phyloP scores from a whole-genome alignment of 2,113 vertebrate species.

The Bostrychus sinensis region DNA sequence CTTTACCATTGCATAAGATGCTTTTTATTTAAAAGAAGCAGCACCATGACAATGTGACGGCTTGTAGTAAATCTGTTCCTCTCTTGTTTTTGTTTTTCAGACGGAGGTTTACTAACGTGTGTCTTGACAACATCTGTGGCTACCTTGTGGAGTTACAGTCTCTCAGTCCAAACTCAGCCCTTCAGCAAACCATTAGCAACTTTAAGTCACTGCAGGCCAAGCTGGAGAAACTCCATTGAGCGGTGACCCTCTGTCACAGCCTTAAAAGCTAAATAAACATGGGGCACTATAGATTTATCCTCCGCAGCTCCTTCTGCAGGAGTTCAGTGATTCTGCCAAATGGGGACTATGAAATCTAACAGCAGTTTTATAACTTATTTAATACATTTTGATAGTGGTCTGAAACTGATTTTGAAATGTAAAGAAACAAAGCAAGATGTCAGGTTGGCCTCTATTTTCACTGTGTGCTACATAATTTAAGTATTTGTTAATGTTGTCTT shows the following conservation, averaged over 20 bases:
- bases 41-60: background rate
- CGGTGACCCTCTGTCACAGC: constrained; percentile 27
- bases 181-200: constrained; percentile 88
- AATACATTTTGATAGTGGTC: constrained; percentile 43
- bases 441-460: constrained; percentile 19
- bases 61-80: background rate
- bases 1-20: too few relatives aligned
- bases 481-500: constrained; percentile 2
- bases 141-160: constrained; percentile 98
- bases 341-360: background rate
- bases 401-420: constrained; percentile 19
- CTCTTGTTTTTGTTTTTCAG: constrained; percentile 64
- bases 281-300: background rate
- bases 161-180: constrained; percentile 84
- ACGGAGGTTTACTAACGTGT: constrained; percentile 90
- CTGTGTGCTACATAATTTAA: constrained; percentile 25
- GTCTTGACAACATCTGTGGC: constrained; percentile 92
- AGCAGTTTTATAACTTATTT: constrained; percentile 70
- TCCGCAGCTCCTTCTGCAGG: background rate
- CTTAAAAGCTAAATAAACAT: constrained; percentile 28
- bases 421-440: background rate
- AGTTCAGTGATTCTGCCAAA: background rate
- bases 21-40: too few relatives aligned
- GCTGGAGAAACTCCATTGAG: constrained; percentile 91
- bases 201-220: constrained; percentile 96